These are phyloP conservation scores for Lamellibrachia satsuma DNA, from an alignment of 2,888 invertebrate species.

Conservation along the genomic window DNA sequence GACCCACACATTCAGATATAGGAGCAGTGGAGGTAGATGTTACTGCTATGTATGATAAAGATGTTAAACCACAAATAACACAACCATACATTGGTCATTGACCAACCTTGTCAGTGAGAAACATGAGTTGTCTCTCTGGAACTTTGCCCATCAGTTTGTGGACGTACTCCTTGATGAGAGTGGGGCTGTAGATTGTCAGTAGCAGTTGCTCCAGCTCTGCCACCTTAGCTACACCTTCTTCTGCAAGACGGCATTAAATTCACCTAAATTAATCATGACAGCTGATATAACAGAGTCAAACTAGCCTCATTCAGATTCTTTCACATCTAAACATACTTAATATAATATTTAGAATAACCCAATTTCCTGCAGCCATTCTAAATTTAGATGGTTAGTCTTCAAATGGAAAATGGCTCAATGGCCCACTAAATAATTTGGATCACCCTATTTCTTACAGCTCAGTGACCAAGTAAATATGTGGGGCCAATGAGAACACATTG, in stretches of 20 bases:
- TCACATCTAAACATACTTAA: too few relatives aligned
- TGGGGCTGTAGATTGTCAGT: slow-evolving; percentile 79
- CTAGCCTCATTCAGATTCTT: too few relatives aligned
- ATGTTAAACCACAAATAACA: neutral
- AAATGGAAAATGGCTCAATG: too few relatives aligned
- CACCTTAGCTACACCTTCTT: slow-evolving; percentile 29
- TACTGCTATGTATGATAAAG: neutral
- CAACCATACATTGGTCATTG: neutral
- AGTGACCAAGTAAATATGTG: too few relatives aligned
- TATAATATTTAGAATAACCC: too few relatives aligned
- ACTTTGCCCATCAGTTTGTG: slow-evolving; percentile 47
- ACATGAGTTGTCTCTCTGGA: slow-evolving; percentile 49
- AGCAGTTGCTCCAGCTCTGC: slow-evolving; percentile 78
- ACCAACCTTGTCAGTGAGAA: slow-evolving; percentile 57
- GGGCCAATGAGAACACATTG: too few relatives aligned
- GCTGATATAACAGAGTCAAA: too few relatives aligned
- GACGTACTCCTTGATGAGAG: slow-evolving; percentile 73
- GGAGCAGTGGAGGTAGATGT: neutral
- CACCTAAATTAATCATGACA: too few relatives aligned
- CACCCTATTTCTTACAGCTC: too few relatives aligned
- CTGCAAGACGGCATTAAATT: slow-evolving; percentile 21
- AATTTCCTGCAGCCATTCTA: too few relatives aligned
- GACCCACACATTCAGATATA: neutral
- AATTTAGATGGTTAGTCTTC: too few relatives aligned
- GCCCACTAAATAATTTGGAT: too few relatives aligned